phyloP scores from a whole-genome alignment of 2,797 vertebrate species.

The Chiroxiphia lanceolata region DNA sequence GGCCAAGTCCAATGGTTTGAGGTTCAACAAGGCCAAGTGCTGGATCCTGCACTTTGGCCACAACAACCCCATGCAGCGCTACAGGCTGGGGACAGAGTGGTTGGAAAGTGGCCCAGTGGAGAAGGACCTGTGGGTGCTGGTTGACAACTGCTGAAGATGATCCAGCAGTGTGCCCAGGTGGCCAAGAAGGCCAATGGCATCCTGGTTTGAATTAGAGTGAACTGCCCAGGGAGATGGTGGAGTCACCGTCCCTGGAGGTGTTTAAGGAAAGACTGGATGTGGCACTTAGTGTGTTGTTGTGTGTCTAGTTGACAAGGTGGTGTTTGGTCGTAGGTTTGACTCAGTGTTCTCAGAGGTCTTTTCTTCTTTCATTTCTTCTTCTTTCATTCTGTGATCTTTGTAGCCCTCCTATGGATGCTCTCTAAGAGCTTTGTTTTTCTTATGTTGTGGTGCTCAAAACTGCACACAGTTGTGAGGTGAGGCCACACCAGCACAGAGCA shows the following conservation, averaged over 20 bases:
- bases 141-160: neutral
- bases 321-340: neutral
- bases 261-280: neutral
- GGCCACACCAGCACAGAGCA: neutral
- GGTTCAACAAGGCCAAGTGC: neutral
- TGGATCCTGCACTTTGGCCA: accelerated
- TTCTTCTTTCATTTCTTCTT: too few species aligned
- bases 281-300: neutral
- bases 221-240: neutral
- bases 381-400: neutral
- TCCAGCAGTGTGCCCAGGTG: neutral
- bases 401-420: neutral
- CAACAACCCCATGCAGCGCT: accelerated
- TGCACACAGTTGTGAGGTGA: neutral
- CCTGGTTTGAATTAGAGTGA: neutral
- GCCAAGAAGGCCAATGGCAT: neutral
- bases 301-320: neutral
- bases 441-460: neutral
- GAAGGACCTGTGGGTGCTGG: neutral
- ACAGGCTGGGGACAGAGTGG: too few species aligned
- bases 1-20: neutral
- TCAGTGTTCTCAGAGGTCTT: neutral
- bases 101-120: neutral
- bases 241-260: neutral
- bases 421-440: neutral